phyloP scores from a whole-genome alignment of 1,140 invertebrate genomes.

The Halyomorpha halys region DNA sequence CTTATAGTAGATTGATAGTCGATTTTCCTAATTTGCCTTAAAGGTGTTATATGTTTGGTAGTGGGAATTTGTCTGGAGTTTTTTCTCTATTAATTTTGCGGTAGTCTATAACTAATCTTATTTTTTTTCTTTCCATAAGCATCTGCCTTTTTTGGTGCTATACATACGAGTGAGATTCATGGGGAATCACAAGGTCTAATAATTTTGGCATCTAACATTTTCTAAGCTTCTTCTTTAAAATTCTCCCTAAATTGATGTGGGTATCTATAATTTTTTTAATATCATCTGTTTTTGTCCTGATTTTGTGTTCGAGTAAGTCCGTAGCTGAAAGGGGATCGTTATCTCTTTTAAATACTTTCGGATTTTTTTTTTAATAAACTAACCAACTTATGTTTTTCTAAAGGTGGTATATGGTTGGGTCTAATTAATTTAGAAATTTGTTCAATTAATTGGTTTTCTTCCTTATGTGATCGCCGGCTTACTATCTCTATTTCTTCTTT shows the following conservation, averaged over 20 bases:
- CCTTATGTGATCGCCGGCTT: no score
- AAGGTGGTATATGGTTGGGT: no score
- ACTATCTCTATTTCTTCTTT: no score
- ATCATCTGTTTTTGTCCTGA: conserved; percentile 27
- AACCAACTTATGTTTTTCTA: no score
- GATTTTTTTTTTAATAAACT: no score
- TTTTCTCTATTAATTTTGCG: conserved; percentile 29
- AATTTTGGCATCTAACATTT: conserved; percentile 27
- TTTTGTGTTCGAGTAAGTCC: conserved; percentile 34
- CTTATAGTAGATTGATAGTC: no score
- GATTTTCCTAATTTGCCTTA: no score
- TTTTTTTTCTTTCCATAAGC: conserved; percentile 28
- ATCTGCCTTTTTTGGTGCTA: conserved; percentile 30
- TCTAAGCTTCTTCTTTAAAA: conserved; percentile 33
- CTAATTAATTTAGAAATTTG: no score
- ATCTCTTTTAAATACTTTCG: no score
- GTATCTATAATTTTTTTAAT: conserved; percentile 34
- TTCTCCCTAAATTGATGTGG: conserved; percentile 34
- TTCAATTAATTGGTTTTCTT: no score
- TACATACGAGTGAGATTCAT: conserved; percentile 25
- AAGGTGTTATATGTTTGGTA: background rate
- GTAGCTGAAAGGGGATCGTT: no score
- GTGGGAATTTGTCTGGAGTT: conserved; percentile 18
- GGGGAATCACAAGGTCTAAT: conserved; percentile 21
- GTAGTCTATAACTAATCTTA: conserved; percentile 31